phyloP scores from a whole-genome alignment of 1,140 invertebrate species.

The Bactericera cockerelli region DNA sequence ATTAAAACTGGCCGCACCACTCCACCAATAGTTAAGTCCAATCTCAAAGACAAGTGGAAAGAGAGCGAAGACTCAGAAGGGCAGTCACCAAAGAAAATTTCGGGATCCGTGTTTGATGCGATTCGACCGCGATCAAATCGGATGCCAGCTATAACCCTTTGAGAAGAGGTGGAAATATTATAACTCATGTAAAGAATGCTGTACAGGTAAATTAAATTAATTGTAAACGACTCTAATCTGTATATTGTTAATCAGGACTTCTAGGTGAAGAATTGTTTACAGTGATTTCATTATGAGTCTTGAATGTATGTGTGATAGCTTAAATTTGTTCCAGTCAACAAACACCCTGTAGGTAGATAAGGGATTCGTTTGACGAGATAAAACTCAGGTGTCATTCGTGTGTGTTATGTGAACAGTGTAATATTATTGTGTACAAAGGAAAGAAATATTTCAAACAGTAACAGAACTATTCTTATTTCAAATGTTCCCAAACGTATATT shows the following conservation, averaged over 20 bases:
- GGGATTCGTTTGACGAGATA: not conserved
- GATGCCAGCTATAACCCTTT: constrained; percentile 45
- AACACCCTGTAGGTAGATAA: constrained; percentile 1
- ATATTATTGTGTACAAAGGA: no score
- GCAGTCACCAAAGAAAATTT: not conserved
- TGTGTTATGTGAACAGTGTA: no score
- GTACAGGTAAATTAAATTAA: constrained; percentile 40
- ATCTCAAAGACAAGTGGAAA: not conserved
- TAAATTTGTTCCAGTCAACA: no score
- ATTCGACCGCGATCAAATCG: constrained; percentile 67
- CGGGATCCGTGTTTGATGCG: constrained; percentile 51
- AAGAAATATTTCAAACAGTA: no score
- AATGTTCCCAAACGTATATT: constrained; percentile 7
- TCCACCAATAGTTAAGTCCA: constrained; percentile 37
- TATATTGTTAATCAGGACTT: no score
- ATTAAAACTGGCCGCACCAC: not conserved
- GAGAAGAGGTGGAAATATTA: constrained; percentile 46
- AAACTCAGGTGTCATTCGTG: not conserved
- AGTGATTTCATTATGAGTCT: no score
- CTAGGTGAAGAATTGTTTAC: no score
- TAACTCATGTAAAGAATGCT: constrained; percentile 61
- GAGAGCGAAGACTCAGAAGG: not conserved
- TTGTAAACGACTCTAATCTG: no score
- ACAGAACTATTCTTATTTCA: not conserved
- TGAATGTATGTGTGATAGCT: no score